These are phyloP conservation scores for Sycobia sp. DNA, from an alignment of 1,140 invertebrate genomes.

Conservation along the genomic window DNA sequence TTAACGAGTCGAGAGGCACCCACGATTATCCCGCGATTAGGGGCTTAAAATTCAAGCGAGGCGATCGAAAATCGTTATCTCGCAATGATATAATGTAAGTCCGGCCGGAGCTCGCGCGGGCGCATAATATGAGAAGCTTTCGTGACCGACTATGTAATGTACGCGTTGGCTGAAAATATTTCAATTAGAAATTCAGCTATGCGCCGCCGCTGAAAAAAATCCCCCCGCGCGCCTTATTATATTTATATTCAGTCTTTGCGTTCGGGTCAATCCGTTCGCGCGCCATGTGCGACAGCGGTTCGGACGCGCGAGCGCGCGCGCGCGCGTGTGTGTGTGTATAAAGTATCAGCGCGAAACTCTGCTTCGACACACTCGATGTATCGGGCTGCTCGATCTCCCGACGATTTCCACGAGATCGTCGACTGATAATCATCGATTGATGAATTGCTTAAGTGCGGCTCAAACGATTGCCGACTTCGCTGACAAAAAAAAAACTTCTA, in stretches of 20 bases:
- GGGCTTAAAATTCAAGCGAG: too few relatives aligned
- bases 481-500: background rate
- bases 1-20: too few relatives aligned
- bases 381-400: slow-evolving; percentile 31
- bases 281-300: too few relatives aligned
- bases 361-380: slow-evolving; percentile 6
- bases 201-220: slow-evolving; percentile 2
- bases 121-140: too few relatives aligned
- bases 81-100: slow-evolving; percentile 23
- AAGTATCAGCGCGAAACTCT: slow-evolving; percentile 16
- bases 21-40: too few relatives aligned
- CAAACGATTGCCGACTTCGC: slow-evolving; percentile 35
- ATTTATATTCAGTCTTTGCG: too few relatives aligned
- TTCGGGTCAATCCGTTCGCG: too few relatives aligned
- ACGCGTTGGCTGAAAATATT: slow-evolving; percentile 36
- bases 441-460: slow-evolving; percentile 36
- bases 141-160: too few relatives aligned
- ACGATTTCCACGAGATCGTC: slow-evolving; percentile 37
- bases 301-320: background rate
- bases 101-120: background rate
- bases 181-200: slow-evolving; percentile 41
- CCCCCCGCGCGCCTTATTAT: background rate
- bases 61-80: too few relatives aligned
- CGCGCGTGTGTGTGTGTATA: slow-evolving; percentile 4
- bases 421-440: slow-evolving; percentile 35